Percentiles rank a stretch among this genome's conserved stretches.
These are phyloP conservation scores for Notolepis coatsorum DNA, from an alignment of 2,797 vertebrate species.

Conservation along the genomic window DNA sequence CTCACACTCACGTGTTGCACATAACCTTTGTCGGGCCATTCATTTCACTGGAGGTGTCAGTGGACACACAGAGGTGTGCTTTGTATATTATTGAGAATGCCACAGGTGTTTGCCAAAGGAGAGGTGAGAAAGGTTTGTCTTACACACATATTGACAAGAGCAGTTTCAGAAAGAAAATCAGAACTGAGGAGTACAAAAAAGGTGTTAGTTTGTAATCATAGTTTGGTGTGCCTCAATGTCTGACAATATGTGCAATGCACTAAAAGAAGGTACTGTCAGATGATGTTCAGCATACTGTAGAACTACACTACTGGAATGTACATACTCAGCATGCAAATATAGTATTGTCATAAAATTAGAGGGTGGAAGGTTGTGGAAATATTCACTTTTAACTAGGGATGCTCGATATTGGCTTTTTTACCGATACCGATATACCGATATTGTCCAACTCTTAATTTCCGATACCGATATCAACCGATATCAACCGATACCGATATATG, in stretches of 20 bases:
- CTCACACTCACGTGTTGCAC: background rate
- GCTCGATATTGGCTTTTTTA: too few species aligned
- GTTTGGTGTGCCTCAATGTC: too few species aligned
- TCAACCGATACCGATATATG: too few species aligned
- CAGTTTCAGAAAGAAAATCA: background rate
- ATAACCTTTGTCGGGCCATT: slow-evolving; percentile 1
- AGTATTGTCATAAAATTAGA: too few species aligned
- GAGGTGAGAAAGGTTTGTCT: slow-evolving; percentile 1
- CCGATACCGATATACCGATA: too few species aligned
- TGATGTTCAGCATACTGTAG: background rate
- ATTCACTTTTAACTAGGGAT: too few species aligned
- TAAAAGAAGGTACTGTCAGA: background rate
- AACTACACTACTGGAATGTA: too few species aligned
- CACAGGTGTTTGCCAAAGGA: slow-evolving; percentile 30
- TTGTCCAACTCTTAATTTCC: too few species aligned
- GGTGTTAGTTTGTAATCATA: too few species aligned
- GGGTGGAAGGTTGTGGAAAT: too few species aligned
- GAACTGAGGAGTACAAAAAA: background rate
- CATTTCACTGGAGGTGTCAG: slow-evolving; percentile 17
- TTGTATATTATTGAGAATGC: slow-evolving; percentile 17
- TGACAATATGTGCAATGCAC: background rate
- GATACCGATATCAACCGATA: too few species aligned
- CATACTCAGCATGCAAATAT: too few species aligned
- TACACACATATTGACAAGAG: background rate
- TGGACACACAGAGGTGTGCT: slow-evolving; percentile 27